A percentile compares a stretch with the other conserved stretches of the same genome.
phyloP scores from a whole-genome alignment of 2,797 vertebrate species.

The Dermochelys coriacea region DNA sequence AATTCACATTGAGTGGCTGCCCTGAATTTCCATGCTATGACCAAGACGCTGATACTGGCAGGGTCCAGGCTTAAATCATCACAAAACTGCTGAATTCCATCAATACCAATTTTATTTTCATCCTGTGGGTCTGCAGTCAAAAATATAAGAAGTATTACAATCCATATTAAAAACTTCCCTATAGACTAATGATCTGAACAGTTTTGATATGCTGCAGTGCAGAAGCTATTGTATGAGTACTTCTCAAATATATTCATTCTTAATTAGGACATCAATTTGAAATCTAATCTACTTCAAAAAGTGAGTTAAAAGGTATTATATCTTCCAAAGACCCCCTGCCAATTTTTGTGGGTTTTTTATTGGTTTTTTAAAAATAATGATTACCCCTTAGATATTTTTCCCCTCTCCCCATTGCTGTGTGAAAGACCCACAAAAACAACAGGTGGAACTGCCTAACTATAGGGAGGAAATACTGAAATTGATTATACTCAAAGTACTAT shows the following conservation, averaged over 20 bases:
- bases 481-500: not conserved
- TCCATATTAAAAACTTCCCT: slow-evolving; percentile 22
- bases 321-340: not conserved
- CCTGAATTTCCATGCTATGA: slow-evolving; percentile 97
- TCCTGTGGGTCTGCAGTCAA: slow-evolving; percentile 92
- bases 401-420: not conserved
- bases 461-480: not conserved
- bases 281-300: not conserved
- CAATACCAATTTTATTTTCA: slow-evolving; percentile 98
- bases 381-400: not conserved
- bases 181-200: not conserved
- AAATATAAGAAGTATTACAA: slow-evolving; percentile 17
- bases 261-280: not conserved
- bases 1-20: slow-evolving; percentile 98
- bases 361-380: not conserved
- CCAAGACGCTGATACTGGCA: slow-evolving; percentile 93
- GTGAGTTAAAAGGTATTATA: not conserved
- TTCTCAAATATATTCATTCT: not conserved
- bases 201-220: not conserved
- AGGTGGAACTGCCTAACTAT: not conserved
- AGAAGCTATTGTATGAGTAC: not conserved
- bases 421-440: not conserved
- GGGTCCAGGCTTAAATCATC: slow-evolving; percentile 95
- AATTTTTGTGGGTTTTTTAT: not conserved
- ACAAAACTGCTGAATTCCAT: slow-evolving; percentile 97